A percentile compares a stretch with the other conserved stretches of the same genome.
Conservation (phyloP, 2,888 invertebrate species). For the Eristalis intricaria region DNA sequence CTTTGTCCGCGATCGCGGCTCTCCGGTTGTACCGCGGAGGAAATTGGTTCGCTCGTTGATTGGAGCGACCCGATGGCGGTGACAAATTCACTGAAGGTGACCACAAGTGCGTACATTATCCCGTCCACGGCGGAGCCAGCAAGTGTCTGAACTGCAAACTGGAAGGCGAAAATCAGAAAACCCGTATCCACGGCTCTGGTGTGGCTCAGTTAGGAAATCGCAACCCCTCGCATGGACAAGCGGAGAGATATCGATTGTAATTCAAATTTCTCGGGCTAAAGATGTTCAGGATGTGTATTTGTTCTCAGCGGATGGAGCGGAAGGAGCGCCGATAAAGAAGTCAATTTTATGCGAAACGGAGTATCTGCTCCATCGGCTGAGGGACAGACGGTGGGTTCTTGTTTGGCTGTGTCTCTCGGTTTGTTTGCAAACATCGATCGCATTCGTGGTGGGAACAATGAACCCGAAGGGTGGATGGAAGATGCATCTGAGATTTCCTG, state of each 20-base stretch:
- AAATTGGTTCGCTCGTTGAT: slow-evolving; percentile 67
- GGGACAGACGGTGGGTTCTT: slow-evolving; percentile 13
- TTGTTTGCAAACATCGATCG: slow-evolving; percentile 68
- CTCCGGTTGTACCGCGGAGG: background rate
- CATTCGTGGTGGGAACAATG: slow-evolving; percentile 66
- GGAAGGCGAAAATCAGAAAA: slow-evolving; percentile 22
- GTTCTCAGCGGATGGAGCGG: slow-evolving; percentile 54
- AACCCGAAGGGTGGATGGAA: slow-evolving; percentile 43
- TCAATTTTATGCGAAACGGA: slow-evolving; percentile 71
- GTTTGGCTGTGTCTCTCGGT: slow-evolving; percentile 18
- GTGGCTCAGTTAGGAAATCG: slow-evolving; percentile 55
- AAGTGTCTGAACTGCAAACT: slow-evolving; percentile 58
- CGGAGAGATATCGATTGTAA: slow-evolving; percentile 64
- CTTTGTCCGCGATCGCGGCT: slow-evolving; percentile 55
- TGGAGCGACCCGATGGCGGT: slow-evolving; percentile 68
- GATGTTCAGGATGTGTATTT: slow-evolving; percentile 49
- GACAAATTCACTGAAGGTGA: slow-evolving; percentile 69
- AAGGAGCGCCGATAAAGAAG: slow-evolving; percentile 70
- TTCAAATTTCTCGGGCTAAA: slow-evolving; percentile 62
- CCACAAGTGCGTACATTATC: slow-evolving; percentile 47
- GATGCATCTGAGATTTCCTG: slow-evolving; percentile 62
- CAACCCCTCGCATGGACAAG: slow-evolving; percentile 36
- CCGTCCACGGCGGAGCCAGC: background rate
- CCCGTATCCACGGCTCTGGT: background rate
- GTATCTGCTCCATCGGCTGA: slow-evolving; percentile 37